phyloP scores from a whole-genome alignment of 30 jellyfish, hydroid and myxozoan species.

The Pseudorhiza aurosa region DNA sequence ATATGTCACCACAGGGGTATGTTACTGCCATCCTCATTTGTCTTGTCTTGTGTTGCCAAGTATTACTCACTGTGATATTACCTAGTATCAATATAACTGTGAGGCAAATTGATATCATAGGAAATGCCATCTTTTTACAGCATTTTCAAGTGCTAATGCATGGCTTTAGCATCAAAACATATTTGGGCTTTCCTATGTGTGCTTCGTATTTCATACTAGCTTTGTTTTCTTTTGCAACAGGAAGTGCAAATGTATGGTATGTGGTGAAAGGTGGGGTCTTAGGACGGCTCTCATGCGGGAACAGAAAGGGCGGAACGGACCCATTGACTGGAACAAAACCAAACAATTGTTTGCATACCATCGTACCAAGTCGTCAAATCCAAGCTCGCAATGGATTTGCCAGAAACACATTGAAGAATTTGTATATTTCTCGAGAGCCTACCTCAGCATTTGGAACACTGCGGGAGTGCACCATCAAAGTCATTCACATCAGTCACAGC shows the following conservation, averaged over 20 bases:
- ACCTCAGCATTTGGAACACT: conserved; percentile 57
- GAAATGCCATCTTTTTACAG: too few relatives aligned
- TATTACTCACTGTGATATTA: too few relatives aligned
- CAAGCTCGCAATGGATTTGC: conserved; percentile 54
- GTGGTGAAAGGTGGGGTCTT: conserved; percentile 55
- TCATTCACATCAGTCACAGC: conserved; percentile 20
- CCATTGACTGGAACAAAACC: conserved; percentile 67
- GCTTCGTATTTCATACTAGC: too few relatives aligned
- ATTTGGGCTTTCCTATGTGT: too few relatives aligned
- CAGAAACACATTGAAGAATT: conserved; percentile 67
- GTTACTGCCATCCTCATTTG: neutral
- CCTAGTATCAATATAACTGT: too few relatives aligned
- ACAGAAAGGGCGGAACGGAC: conserved; percentile 68
- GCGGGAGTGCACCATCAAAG: conserved; percentile 52
- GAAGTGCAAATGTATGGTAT: conserved; percentile 63
- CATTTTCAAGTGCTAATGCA: too few relatives aligned
- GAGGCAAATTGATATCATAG: too few relatives aligned
- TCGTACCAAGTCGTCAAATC: conserved; percentile 49
- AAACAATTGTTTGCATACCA: conserved; percentile 63
- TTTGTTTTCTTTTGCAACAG: conserved; percentile 19
- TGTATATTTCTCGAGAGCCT: conserved; percentile 59
- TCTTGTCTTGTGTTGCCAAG: too few relatives aligned
- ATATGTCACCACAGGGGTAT: conserved; percentile 26
- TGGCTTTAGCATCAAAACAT: too few relatives aligned
- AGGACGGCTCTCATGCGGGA: conserved; percentile 63